Evolutionary conservation across 2,797 vertebrate genomes (phyloP), one percentile per base, ranked within the genome.

Genomic region (Otolemur crassicaudatus): DNA sequence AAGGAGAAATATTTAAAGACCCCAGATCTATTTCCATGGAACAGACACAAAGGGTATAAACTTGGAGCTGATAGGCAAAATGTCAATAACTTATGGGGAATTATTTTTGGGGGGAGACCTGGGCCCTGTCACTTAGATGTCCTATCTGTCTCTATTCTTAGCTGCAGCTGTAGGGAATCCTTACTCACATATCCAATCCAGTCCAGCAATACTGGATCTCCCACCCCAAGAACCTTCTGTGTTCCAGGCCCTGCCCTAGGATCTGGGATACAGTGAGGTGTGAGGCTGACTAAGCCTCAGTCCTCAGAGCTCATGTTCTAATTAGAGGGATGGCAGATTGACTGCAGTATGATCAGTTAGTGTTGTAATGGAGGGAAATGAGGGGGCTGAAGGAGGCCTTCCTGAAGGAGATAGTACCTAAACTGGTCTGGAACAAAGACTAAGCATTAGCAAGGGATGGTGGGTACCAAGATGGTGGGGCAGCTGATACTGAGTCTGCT

Each of bases 21-120:
- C 75, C 49, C 75, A 73, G 82, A 88, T 87, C 69, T 19, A 14
- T 70, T 91, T 88, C 75, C 37, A 58, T 69, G 56, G 49, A 70
- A 43, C 69, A 61, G 82, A 63, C 73, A 49, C 75, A 46, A 76
- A n/a, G 80, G 88, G 17, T 77, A 75, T 77, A 75, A 87, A 6
- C 12, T 29, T 56, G 69, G 77, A 37, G 27, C 56, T 23, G 69
- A 90, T 72, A 84, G n/a, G 63, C 23, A 7, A 19, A 37, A 37
- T 14, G 14, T 43, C 20, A 10, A 17, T 34, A 56, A 10, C 12
- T 58, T 58, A 16, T 5, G 17, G n/a, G 83, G 60, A 73, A 4
- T 65, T 67, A 49, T 80, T 61, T 13, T 46, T 37, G 40, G 49
- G 31, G 23, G 69, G 87, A 63, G 23, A 27, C 40, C 31, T 53